Percentiles rank a stretch among this genome's conserved stretches.
These are phyloP conservation scores for Caenorhabditis sinica DNA, from an alignment of 2,888 invertebrate genomes.

Conservation along the genomic window DNA sequence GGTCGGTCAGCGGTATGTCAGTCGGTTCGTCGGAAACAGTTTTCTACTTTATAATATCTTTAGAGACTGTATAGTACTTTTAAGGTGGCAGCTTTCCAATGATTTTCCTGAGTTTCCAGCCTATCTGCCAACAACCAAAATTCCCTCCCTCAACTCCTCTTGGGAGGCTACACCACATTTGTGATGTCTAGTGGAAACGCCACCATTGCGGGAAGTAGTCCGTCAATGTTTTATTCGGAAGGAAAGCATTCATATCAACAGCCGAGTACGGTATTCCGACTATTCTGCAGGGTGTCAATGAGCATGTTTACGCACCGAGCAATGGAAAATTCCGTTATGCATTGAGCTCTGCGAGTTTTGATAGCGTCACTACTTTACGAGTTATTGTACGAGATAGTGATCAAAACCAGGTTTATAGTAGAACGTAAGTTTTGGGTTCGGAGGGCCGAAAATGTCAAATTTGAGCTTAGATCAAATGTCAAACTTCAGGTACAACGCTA, in stretches of 20 bases:
- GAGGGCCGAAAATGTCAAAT: too few relatives aligned
- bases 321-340: background rate
- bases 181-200: background rate
- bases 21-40: too few relatives aligned
- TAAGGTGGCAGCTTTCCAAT: too few relatives aligned
- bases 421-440: background rate
- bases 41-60: too few relatives aligned
- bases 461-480: background rate
- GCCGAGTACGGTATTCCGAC: background rate
- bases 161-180: background rate
- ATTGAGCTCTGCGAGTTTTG: background rate
- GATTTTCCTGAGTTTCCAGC: background rate
- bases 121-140: background rate
- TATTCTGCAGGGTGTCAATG: background rate
- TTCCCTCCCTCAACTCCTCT: background rate
- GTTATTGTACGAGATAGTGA: background rate
- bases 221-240: background rate
- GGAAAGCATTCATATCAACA: background rate
- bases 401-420: background rate
- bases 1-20: too few relatives aligned
- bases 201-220: background rate
- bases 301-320: background rate
- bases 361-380: background rate
- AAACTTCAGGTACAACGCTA: background rate
- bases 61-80: too few relatives aligned